Evolutionary conservation across 2,797 vertebrate species (phyloP).

Genomic region (Acrocephalus scirpaceus): DNA sequence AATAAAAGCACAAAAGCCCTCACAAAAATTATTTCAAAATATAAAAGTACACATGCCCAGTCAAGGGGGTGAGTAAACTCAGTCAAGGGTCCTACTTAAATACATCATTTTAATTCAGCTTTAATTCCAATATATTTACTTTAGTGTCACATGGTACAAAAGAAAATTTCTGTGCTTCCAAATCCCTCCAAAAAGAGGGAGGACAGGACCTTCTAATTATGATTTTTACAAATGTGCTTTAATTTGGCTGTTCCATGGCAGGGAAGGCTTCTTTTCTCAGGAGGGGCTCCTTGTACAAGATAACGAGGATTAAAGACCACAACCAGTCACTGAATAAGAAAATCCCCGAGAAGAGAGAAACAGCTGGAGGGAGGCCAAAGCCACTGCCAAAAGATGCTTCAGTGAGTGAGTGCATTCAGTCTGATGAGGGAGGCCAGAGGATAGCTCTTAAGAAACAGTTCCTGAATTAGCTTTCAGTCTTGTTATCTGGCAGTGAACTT

Average conservation of each 20-base stretch:
- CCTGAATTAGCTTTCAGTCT: slow-evolving; percentile 57
- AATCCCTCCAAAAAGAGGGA: neutral
- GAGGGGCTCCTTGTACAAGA: slow-evolving; percentile 40
- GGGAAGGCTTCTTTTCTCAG: slow-evolving; percentile 28
- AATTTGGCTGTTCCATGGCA: slow-evolving; percentile 4
- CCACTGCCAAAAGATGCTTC: slow-evolving; percentile 70
- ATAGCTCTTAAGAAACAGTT: slow-evolving; percentile 70
- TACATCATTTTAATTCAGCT: neutral
- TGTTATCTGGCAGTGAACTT: slow-evolving; percentile 65
- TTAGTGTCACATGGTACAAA: neutral
- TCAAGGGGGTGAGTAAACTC: neutral
- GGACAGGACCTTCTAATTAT: neutral
- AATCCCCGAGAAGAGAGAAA: slow-evolving; percentile 46
- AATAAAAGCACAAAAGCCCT: slow-evolving; percentile 3
- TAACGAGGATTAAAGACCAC: slow-evolving; percentile 61
- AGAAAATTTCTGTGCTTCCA: neutral
- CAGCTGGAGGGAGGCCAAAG: slow-evolving; percentile 69
- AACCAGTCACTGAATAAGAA: slow-evolving; percentile 65
- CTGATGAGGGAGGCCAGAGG: slow-evolving; percentile 35
- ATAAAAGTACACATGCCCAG: neutral
- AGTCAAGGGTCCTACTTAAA: neutral
- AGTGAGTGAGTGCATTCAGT: slow-evolving; percentile 67
- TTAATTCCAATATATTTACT: neutral
- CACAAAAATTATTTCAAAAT: slow-evolving; percentile 55
- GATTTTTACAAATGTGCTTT: slow-evolving; percentile 33